Conservation (phyloP, 2,113 vertebrate species). For the Mesembrinibis cayennensis region DNA sequence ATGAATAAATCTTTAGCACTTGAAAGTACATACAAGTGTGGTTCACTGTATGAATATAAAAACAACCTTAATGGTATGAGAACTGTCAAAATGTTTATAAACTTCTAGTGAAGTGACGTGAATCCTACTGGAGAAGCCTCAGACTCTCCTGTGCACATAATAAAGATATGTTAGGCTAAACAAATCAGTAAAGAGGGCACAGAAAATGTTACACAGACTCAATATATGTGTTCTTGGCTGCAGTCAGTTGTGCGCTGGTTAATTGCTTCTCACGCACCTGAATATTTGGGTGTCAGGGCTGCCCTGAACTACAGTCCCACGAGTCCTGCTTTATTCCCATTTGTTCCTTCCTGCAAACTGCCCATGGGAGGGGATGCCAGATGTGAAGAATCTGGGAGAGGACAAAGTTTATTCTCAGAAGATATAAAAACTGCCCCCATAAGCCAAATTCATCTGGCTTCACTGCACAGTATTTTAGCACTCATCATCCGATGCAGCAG, state of each 20-base stretch:
- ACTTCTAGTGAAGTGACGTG: neutral
- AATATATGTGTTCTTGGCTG: neutral
- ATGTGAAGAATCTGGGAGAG: neutral
- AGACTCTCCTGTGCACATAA: neutral
- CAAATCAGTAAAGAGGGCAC: neutral
- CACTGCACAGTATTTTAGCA: neutral
- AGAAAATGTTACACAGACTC: neutral
- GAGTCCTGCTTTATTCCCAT: neutral
- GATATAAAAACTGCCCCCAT: neutral
- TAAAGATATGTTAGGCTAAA: neutral
- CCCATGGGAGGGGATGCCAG: neutral
- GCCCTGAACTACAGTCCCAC: neutral
- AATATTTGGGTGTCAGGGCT: neutral
- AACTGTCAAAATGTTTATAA: neutral
- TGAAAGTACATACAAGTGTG: neutral
- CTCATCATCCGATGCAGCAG: fast-evolving
- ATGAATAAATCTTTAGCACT: neutral
- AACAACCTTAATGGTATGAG: neutral
- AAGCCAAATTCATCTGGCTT: neutral
- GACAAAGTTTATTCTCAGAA: neutral
- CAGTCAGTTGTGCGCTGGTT: neutral
- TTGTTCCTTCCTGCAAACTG: neutral
- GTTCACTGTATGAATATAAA: neutral
- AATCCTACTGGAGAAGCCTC: neutral
- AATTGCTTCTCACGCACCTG: neutral